Conservation (phyloP, 2,888 invertebrate species). For the Brachycybe producta region DNA sequence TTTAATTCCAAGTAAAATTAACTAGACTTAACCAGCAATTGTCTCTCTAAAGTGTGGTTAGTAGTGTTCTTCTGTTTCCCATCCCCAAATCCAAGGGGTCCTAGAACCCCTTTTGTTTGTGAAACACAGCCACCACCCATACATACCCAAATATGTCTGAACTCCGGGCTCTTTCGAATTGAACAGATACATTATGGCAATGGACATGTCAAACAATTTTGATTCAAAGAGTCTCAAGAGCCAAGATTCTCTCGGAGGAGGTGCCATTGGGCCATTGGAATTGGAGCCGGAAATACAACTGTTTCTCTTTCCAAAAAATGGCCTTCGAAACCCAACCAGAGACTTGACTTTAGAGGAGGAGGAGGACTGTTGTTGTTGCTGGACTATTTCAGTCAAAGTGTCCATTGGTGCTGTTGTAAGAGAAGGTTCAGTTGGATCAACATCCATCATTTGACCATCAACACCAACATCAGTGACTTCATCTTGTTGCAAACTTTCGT, state of each 20-base stretch:
- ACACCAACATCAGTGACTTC: slow-evolving; percentile 19
- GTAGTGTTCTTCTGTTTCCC: no score
- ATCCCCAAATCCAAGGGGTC: no score
- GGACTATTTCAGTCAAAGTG: no score
- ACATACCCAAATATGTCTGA: slow-evolving; percentile 78
- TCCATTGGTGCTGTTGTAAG: background rate
- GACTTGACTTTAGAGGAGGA: slow-evolving; percentile 10
- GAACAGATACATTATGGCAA: slow-evolving; percentile 95
- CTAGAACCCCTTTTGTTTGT: no score
- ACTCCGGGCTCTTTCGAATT: slow-evolving; percentile 97
- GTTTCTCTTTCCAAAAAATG: slow-evolving; percentile 1
- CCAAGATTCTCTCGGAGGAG: slow-evolving; percentile 34
- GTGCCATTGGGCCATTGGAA: slow-evolving; percentile 19
- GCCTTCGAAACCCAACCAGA: background rate
- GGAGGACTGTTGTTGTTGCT: background rate
- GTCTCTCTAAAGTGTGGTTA: no score
- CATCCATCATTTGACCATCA: slow-evolving; percentile 15
- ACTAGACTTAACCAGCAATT: no score
- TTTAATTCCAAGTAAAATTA: no score
- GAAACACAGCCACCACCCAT: no score
- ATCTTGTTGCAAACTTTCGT: slow-evolving; percentile 14
- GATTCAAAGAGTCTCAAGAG: slow-evolving; percentile 88
- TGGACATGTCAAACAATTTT: slow-evolving; percentile 93
- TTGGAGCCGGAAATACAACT: background rate
- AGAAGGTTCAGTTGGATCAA: slow-evolving; percentile 15